These are phyloP conservation scores for Babylonia areolata DNA, from an alignment of 1,140 invertebrate species.

Conservation along the genomic window DNA sequence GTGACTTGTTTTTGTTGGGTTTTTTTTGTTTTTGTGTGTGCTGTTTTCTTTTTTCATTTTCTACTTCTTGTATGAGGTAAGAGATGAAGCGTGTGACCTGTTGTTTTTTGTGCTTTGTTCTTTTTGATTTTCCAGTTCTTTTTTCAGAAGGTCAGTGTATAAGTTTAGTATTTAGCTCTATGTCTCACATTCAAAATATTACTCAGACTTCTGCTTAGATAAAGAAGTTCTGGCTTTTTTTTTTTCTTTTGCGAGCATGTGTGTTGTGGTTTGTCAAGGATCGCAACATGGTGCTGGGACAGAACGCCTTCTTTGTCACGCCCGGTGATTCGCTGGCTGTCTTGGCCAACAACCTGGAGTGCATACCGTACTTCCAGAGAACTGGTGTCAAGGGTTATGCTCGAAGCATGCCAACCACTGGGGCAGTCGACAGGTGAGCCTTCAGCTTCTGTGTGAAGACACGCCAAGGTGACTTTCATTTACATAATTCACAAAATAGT, in stretches of 20 bases:
- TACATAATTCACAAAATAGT: no score
- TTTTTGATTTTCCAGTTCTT: no score
- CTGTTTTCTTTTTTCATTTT: no score
- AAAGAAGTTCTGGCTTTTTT: no score
- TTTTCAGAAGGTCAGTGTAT: no score
- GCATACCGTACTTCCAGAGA: slow-evolving; percentile 95
- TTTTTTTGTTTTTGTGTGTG: no score
- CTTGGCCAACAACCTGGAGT: slow-evolving; percentile 91
- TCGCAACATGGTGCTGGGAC: slow-evolving; percentile 97
- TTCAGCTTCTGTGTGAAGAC: not conserved
- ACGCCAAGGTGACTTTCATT: no score
- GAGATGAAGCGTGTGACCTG: slow-evolving; percentile 54
- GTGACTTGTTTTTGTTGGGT: no score
- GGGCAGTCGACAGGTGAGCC: slow-evolving; percentile 89
- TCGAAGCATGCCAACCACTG: slow-evolving; percentile 98
- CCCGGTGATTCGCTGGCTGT: slow-evolving; percentile 98
- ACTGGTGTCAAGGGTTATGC: slow-evolving; percentile 91
- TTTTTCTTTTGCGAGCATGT: no score
- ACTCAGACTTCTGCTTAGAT: not conserved
- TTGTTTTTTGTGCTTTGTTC: no score
- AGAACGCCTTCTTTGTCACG: slow-evolving; percentile 97
- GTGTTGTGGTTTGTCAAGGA: slow-evolving; percentile 78
- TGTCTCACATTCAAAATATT: not conserved
- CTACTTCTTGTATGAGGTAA: no score
- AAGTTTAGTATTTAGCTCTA: no score